Base-by-base conservation (phyloP, 2,888 invertebrate species). In the Calliphora vomitoria region DNA sequence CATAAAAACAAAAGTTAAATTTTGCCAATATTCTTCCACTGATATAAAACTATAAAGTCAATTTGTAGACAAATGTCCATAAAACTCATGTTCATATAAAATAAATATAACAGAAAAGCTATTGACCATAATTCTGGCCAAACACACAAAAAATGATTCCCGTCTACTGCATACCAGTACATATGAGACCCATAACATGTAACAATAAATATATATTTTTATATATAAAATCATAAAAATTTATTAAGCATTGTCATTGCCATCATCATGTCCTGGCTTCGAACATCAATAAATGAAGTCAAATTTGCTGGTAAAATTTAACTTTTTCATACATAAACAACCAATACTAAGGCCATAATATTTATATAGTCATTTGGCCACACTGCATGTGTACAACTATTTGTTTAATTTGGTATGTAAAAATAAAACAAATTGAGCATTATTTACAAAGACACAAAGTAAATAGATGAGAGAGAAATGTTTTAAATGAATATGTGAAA, bases 11-110 rank as follows among this genome's bases (percentile, higher is more conserved):
- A 44, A 44, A 44, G 11, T 11, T 44, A 44, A 44, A 44, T 11
- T 11, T 44, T 44, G 10, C 44, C 44, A 44, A 44, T 10, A 44
- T 44, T 44, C 11, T 44, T 44, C 3, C 44, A 44, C 44, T 44
- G 44, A 11, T 44, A 11, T 44, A 44, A 66, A 44, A 66, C 44
- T 66, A 44, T 66, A 44, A 66, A 66, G 20, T 66, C 41, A 66
- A 66, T 66, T 66, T 41, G 41, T 44, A 66, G 31, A 66, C 41
- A 18, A 71, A 82, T 35, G 78, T 58, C 82, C 18, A 85, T 44
- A 74, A 35, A 80, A 44, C 50, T 50, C 66, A 50, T 53, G 13
- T 78, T 88, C 20, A 78, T 35, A 71, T 58, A 47, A 20, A 25
- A 25, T 25, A 62, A 38, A 38, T 8, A 38, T 8, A 38, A 38